Conservation (phyloP, 2,888 invertebrate species). For the Drosophila rubida region DNA sequence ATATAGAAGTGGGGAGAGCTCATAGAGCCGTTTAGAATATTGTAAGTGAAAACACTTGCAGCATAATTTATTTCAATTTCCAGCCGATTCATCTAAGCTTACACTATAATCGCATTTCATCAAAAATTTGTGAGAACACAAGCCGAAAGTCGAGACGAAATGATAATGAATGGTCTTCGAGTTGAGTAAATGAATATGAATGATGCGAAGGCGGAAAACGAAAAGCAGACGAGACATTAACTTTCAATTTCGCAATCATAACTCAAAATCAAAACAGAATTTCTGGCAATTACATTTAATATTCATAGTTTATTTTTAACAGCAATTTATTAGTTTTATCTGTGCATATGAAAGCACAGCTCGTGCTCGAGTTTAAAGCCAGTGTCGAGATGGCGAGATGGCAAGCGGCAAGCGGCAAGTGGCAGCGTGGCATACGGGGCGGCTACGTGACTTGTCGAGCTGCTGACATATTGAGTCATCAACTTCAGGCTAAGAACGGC, state of each 20-base stretch:
- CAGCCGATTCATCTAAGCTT: neutral
- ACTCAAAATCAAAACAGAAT: slow-evolving; percentile 6
- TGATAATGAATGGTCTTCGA: slow-evolving; percentile 4
- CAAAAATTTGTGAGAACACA: neutral
- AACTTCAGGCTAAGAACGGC: slow-evolving; percentile 64
- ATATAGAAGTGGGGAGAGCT: neutral
- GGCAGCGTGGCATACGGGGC: slow-evolving; percentile 5
- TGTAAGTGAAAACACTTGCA: neutral
- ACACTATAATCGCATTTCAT: neutral
- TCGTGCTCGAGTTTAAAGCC: slow-evolving; percentile 16
- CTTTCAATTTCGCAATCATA: slow-evolving; percentile 14
- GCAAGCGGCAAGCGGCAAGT: too few species aligned
- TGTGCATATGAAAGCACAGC: neutral
- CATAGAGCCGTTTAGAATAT: neutral
- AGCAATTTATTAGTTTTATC: slow-evolving; percentile 16
- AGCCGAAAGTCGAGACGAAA: neutral
- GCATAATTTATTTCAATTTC: slow-evolving; percentile 7
- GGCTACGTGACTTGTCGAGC: slow-evolving; percentile 72
- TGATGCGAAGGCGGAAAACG: neutral
- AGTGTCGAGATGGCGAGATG: neutral
- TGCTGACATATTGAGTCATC: slow-evolving; percentile 77
- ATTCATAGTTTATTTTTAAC: slow-evolving; percentile 32
- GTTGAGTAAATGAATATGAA: slow-evolving; percentile 18
- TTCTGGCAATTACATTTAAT: slow-evolving; percentile 8
- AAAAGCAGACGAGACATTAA: slow-evolving; percentile 6